These are phyloP conservation scores for Mya arenaria DNA, from an alignment of 1,140 invertebrate genomes.

Conservation along the genomic window DNA sequence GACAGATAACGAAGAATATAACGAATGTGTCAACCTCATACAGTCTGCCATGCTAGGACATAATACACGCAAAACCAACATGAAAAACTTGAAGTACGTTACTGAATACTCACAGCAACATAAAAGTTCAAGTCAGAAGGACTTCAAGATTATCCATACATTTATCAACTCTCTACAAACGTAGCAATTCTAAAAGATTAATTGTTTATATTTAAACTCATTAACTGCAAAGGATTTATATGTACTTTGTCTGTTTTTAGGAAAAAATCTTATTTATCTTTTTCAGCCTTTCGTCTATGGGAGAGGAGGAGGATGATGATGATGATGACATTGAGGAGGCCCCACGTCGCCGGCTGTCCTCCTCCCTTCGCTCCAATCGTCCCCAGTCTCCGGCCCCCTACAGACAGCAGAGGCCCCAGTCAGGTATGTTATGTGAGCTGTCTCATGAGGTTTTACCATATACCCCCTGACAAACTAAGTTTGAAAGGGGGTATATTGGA, in stretches of 20 bases:
- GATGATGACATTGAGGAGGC: slow-evolving; percentile 16
- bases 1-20: slow-evolving; percentile 46
- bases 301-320: slow-evolving; percentile 44
- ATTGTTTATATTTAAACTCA: not conserved
- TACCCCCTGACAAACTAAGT: too few species aligned
- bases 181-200: not conserved
- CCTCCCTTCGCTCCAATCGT: slow-evolving; percentile 10
- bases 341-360: not conserved
- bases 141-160: not conserved
- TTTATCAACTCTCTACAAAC: not conserved
- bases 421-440: not conserved
- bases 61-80: slow-evolving; percentile 17
- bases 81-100: too few species aligned
- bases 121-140: not conserved
- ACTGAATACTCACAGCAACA: not conserved
- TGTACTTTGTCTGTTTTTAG: too few species aligned
- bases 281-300: slow-evolving; percentile 43
- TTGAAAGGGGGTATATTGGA: too few species aligned
- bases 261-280: not conserved
- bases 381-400: slow-evolving; percentile 25
- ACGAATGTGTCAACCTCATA: slow-evolving; percentile 49
- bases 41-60: slow-evolving; percentile 40
- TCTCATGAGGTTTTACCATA: too few species aligned
- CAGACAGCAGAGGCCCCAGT: not conserved
- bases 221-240: not conserved